Base-by-base conservation (phyloP, 2,888 invertebrate species). In the Melanargia galathea region DNA sequence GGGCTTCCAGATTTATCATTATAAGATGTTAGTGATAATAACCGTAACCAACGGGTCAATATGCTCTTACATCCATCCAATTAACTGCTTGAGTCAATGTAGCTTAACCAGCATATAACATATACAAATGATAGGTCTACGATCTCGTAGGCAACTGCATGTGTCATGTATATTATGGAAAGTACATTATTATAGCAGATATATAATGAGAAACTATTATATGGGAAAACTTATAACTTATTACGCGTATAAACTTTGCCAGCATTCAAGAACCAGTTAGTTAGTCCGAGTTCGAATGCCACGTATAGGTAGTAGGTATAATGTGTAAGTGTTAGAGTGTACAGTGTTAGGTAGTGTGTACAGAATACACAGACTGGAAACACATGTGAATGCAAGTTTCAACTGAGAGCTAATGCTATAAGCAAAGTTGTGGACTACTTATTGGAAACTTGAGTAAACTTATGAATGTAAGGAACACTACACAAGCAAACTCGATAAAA, bases 381-480 rank as follows among this genome's bases (percentile, higher is more conserved):
- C 55, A 55, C 38, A 24, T 24, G 38, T 6, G 26, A 48, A 24
- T 22, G 24, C 40, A 40, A 55, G 55, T 55, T 55, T 40, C n/a
- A n/a, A n/a, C n/a, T n/a, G n/a, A n/a, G n/a, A n/a, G n/a, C 24
- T 26, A 40, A 55, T 40, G 40, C 55, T 55, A 55, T 55, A 40
- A 55, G 55, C 35, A 10, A 40, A 55, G 3, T 55, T 40, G 22
- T 22, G 40, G 40, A 24, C 40, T 26, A 7, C 55, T 55, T 55
- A 55, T 55, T 55, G 38, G 55, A 40, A 55, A 55, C 55, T 55
- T 55, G 16, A 24, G 24, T 40, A 40, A 55, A 40, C 55, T 24
- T n/a, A 38, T 35, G n/a, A n/a, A 49, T 49, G 52, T 13, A 52
- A 26, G 26, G 38, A n/a, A 38, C 6, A 5, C 6, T 38, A 38